Percentiles rank a stretch among this genome's conserved stretches.
Evolutionary conservation across 2,888 invertebrate genomes (phyloP).

Genomic region (Sialis lutaria): DNA sequence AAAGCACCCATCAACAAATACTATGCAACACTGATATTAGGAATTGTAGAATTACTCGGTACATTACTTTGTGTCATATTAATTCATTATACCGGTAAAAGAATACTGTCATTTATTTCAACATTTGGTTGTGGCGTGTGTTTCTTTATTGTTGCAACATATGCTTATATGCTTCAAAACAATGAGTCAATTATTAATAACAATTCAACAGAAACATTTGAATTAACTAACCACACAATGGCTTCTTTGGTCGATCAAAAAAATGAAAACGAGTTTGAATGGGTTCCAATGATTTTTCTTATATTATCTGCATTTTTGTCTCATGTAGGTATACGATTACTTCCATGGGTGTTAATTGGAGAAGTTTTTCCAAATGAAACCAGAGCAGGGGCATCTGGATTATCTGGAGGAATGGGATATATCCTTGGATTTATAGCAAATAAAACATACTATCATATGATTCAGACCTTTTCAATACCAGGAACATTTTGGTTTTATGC

Average conservation of each 20-base stretch:
- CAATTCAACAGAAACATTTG: background rate
- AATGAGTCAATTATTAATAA: background rate
- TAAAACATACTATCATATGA: conserved; percentile 52
- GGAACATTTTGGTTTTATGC: conserved; percentile 60
- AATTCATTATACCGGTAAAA: conserved; percentile 57
- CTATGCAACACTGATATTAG: conserved; percentile 55
- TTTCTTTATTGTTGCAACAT: conserved; percentile 40
- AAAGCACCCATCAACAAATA: conserved; percentile 60
- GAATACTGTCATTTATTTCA: conserved; percentile 47
- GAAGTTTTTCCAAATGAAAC: conserved; percentile 56
- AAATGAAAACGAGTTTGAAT: conserved; percentile 16
- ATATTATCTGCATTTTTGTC: conserved; percentile 49
- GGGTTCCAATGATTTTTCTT: conserved; percentile 51
- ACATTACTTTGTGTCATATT: conserved; percentile 43
- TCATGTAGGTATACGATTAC: conserved; percentile 47
- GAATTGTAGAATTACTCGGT: conserved; percentile 50
- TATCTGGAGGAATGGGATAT: conserved; percentile 56
- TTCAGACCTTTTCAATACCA: conserved; percentile 40
- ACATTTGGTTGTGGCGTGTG: conserved; percentile 46
- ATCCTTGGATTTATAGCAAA: conserved; percentile 59
- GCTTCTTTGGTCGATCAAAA: background rate
- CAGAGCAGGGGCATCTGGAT: conserved; percentile 52
- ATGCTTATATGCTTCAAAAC: conserved; percentile 21
- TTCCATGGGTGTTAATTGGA: conserved; percentile 69
- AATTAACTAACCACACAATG: background rate